A percentile compares a stretch with the other conserved stretches of the same genome.
Evolutionary conservation across 2,888 invertebrate genomes (phyloP).

Genomic region (Platypus cylindrus): DNA sequence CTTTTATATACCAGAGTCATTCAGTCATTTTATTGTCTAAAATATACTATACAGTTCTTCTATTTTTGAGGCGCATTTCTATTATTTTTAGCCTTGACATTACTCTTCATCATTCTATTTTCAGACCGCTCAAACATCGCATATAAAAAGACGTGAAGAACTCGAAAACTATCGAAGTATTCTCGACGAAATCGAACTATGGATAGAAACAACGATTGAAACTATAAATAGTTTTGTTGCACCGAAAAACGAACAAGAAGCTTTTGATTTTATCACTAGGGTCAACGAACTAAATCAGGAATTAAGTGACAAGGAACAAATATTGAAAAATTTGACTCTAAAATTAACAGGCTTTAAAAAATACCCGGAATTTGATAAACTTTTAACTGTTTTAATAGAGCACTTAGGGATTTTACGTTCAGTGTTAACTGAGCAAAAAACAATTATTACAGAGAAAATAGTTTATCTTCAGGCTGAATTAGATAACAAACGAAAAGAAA

Average conservation of each 20-base stretch:
- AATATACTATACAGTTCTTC: no score
- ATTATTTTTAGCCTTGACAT: constrained; percentile 8
- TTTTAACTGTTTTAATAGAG: constrained; percentile 38
- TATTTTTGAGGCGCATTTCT: no score
- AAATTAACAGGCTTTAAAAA: constrained; percentile 38
- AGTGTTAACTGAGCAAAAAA: constrained; percentile 48
- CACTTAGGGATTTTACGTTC: constrained; percentile 45
- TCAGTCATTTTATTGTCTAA: no score
- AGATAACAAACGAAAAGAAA: constrained; percentile 23
- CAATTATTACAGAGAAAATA: constrained; percentile 43
- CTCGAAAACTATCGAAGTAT: constrained; percentile 41
- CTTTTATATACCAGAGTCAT: no score
- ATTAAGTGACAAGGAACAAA: constrained; percentile 36
- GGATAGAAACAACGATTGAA: constrained; percentile 37
- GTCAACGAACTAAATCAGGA: constrained; percentile 30
- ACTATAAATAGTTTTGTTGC: constrained; percentile 22
- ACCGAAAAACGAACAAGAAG: constrained; percentile 23
- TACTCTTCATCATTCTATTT: constrained; percentile 19
- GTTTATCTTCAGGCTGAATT: constrained; percentile 41
- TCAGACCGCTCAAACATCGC: constrained; percentile 41
- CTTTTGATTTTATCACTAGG: constrained; percentile 26
- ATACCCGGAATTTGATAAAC: constrained; percentile 35
- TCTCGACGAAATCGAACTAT: constrained; percentile 42
- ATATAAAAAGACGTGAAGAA: constrained; percentile 42
- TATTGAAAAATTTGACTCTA: constrained; percentile 36